A percentile compares a stretch with the other conserved stretches of the same genome.
phyloP scores from a whole-genome alignment of 2,797 vertebrate species.

The Spondyliosoma cantharus region DNA sequence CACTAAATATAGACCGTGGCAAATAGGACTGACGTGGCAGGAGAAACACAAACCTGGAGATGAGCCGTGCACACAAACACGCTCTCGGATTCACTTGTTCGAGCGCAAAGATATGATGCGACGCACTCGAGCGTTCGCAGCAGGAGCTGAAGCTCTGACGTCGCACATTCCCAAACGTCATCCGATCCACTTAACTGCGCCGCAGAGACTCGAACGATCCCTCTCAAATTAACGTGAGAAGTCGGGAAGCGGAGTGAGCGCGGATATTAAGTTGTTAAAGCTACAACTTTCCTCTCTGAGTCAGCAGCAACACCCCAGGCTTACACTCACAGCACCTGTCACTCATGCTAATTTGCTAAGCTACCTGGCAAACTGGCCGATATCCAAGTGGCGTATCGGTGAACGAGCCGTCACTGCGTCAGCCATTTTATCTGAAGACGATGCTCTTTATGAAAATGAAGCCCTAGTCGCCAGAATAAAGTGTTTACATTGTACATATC shows the following conservation, averaged over 20 bases:
- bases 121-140: not conserved
- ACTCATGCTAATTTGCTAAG: not conserved
- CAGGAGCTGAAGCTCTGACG: not conserved
- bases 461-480: no score
- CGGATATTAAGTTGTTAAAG: conserved; percentile 9
- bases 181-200: conserved; percentile 27
- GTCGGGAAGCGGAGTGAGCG: conserved; percentile 7
- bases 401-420: not conserved
- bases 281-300: conserved; percentile 6
- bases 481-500: no score
- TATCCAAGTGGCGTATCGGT: not conserved
- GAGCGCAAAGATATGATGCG: not conserved
- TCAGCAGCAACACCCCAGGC: not conserved
- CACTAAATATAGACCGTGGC: conserved; percentile 80
- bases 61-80: conserved; percentile 45
- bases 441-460: no score
- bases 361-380: not conserved
- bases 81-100: conserved; percentile 19
- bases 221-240: conserved; percentile 30
- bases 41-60: conserved; percentile 76
- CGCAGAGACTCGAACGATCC: conserved; percentile 29
- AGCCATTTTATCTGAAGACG: no score
- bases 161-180: conserved; percentile 33
- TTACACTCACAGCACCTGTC: conserved; percentile 27
- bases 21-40: conserved; percentile 69